Base-by-base conservation (phyloP, 2,113 vertebrate species). In the Calyptomena viridis region DNA sequence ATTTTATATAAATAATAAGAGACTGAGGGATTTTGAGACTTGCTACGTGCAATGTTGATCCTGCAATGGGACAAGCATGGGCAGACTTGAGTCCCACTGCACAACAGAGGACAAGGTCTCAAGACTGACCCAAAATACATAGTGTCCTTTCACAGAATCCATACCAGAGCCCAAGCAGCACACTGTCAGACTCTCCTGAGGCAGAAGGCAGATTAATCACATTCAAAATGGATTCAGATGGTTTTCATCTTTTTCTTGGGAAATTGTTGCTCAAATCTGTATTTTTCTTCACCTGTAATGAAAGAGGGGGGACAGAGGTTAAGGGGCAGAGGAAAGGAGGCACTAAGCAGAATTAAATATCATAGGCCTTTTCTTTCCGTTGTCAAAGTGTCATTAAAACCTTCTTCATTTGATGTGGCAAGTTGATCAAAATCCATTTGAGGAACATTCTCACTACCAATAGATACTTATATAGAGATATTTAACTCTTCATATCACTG, bases 1-100 rank as follows among this genome's bases (percentile, higher is more conserved):
- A 97, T 97, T 97, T 97, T 96, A 86, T 96, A 98, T 98, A 97
- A 98, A 97, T 97, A 98, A 93, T 50, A 84, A 92, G 87, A 97
- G 94, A 95, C 58, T 5, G 13, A 97, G 63, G 72, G 88, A 89
- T 95, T 96, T 78, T 93, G 95, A 96, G 93, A 78, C 76, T 96
- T 95, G 74, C 74, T 96, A 90, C 96, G 96, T 93, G 87, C 63
- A 49, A 22, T 40, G 75, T 68, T 68, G 67, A 81, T 76, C 84
- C 73, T 87, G 85, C 87, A 83, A 77, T 47, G 64, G 56, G 88
- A 90, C 76, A 85, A 71, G 42, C 68, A 24, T 7, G 14, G 71
- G 71, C 74, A 80, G 84, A 76, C 42, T 49, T 46, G n/a, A 90
- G 53, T 82, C 56, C 79, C 74, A 9, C 58, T 49, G 62, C 73